Evolutionary conservation across 2,888 invertebrate species (phyloP).

Genomic region (Rhogogaster chlorosoma): DNA sequence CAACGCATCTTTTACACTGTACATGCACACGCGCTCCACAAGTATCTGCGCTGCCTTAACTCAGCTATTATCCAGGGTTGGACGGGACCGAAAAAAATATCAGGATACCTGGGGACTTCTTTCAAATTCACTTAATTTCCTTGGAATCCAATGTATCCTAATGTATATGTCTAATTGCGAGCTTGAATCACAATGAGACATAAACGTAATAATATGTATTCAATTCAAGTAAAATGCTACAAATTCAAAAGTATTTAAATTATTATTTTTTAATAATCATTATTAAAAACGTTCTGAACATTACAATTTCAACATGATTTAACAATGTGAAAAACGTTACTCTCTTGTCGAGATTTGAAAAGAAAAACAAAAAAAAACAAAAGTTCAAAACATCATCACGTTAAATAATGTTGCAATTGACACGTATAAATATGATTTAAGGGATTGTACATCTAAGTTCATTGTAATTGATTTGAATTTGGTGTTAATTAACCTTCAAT

Average conservation of each 20-base stretch:
- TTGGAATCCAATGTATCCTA: slow-evolving; percentile 7
- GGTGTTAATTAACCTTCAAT: not conserved
- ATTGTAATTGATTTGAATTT: slow-evolving; percentile 18
- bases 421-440: not conserved
- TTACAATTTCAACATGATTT: slow-evolving; percentile 39
- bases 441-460: not conserved
- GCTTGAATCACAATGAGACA: not conserved
- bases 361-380: not conserved
- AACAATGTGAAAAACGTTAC: not conserved
- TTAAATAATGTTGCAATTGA: not conserved
- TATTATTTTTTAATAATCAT: not conserved
- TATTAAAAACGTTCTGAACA: not conserved
- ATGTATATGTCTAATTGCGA: not conserved
- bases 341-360: not conserved
- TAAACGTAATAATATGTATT: not conserved
- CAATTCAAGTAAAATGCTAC: not conserved
- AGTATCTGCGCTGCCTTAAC: slow-evolving; percentile 72
- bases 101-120: not conserved
- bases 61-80: slow-evolving; percentile 62
- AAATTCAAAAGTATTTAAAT: not conserved
- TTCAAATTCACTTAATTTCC: not conserved
- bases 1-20: slow-evolving; percentile 78
- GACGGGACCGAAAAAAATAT: slow-evolving; percentile 54
- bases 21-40: slow-evolving; percentile 74
- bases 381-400: not conserved